Conservation (phyloP, 2,888 invertebrate genomes). For the Drosophila planitibia region DNA sequence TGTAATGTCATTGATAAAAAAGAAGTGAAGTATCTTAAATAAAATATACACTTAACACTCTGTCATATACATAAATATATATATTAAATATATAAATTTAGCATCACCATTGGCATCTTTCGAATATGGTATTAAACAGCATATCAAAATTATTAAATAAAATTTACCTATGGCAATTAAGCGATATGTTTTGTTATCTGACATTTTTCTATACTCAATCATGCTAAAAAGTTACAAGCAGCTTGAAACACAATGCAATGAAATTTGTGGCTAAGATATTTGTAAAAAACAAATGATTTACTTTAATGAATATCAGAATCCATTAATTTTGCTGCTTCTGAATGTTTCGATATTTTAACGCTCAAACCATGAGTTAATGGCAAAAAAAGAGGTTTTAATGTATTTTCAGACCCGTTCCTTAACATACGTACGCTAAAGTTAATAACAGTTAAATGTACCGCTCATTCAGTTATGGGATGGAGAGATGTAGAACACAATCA, state of each 20-base stretch:
- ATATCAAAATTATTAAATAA: not conserved
- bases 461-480: not conserved
- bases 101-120: not conserved
- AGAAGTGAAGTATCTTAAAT: conserved; percentile 23
- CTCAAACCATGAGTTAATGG: not conserved
- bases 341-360: not conserved
- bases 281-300: not conserved
- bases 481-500: not conserved
- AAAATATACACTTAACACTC: conserved; percentile 6
- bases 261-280: not conserved
- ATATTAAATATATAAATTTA: not conserved
- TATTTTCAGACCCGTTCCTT: not conserved
- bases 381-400: not conserved
- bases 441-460: not conserved
- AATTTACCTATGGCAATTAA: not conserved
- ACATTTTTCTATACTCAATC: not conserved
- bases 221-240: not conserved
- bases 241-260: not conserved
- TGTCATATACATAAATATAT: not conserved
- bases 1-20: conserved; percentile 35
- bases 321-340: not conserved
- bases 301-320: not conserved
- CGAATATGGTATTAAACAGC: not conserved
- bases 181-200: not conserved
- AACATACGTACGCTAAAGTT: not conserved